Conservation (phyloP, 2,888 invertebrate species). For the Panopea generosa region DNA sequence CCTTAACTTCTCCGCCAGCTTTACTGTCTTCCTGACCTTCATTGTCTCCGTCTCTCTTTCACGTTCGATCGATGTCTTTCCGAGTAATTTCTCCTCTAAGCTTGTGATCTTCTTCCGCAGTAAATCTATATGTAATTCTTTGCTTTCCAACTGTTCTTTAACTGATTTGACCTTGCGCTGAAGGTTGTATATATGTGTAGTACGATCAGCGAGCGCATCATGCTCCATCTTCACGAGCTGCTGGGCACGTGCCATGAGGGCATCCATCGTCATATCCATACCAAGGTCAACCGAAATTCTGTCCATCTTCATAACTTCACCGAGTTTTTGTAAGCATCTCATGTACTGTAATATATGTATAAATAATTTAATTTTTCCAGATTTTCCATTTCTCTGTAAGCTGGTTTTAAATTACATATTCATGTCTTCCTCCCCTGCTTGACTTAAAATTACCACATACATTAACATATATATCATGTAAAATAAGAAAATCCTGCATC, state of each 20-base stretch:
- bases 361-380: neutral
- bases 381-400: no score
- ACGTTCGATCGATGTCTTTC: constrained; percentile 79
- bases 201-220: constrained; percentile 94
- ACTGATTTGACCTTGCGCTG: constrained; percentile 93
- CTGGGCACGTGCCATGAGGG: constrained; percentile 93
- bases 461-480: no score
- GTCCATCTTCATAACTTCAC: constrained; percentile 93
- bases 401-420: no score
- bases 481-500: no score
- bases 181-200: constrained; percentile 94
- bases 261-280: constrained; percentile 93
- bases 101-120: constrained; percentile 91
- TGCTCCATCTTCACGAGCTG: constrained; percentile 92
- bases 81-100: constrained; percentile 80
- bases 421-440: no score
- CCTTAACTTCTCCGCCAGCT: constrained; percentile 93
- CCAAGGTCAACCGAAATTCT: constrained; percentile 93
- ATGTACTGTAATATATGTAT: constrained; percentile 74
- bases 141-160: constrained; percentile 95
- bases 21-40: constrained; percentile 89
- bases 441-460: no score
- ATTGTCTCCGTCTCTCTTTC: constrained; percentile 80
- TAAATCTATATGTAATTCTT: constrained; percentile 96
- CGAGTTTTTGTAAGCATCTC: constrained; percentile 93